These are phyloP conservation scores for Synanthedon tipuliformis DNA, from an alignment of 2,888 invertebrate genomes.

Conservation along the genomic window DNA sequence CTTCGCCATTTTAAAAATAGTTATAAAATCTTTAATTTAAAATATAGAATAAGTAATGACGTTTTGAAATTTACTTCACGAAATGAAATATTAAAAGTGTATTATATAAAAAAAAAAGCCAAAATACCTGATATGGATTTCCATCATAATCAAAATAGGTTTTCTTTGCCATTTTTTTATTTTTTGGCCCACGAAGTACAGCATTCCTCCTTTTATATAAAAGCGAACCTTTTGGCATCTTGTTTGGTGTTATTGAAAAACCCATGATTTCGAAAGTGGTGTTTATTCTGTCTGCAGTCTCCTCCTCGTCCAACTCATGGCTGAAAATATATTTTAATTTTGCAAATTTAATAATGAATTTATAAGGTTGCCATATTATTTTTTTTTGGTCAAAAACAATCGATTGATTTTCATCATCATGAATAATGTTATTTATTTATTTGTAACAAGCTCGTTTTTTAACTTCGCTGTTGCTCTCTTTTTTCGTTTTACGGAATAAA, in stretches of 20 bases:
- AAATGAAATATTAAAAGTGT: too few relatives aligned
- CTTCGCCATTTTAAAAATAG: constrained; percentile 50
- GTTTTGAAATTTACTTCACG: too few relatives aligned
- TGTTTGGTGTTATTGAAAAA: constrained; percentile 38
- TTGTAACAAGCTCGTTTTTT: too few relatives aligned
- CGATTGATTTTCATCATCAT: too few relatives aligned
- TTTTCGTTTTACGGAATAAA: too few relatives aligned
- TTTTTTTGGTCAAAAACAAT: too few relatives aligned
- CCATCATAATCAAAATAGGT: constrained; percentile 78
- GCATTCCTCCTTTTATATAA: constrained; percentile 74
- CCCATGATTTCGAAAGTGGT: constrained; percentile 77
- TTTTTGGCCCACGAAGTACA: constrained; percentile 61
- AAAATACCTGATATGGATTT: constrained; percentile 43
- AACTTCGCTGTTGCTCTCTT: too few relatives aligned
- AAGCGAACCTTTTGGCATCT: constrained; percentile 67
- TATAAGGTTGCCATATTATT: neutral
- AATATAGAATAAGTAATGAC: too few relatives aligned
- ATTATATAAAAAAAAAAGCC: too few relatives aligned
- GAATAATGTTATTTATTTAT: too few relatives aligned
- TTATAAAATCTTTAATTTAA: too few relatives aligned
- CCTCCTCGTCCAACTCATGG: constrained; percentile 66
- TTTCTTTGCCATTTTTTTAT: constrained; percentile 61
- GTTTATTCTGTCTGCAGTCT: constrained; percentile 68
- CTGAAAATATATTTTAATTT: constrained; percentile 32
- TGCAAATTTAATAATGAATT: neutral